Conservation (phyloP, 2,888 invertebrate species). For the Mermis nigrescens region DNA sequence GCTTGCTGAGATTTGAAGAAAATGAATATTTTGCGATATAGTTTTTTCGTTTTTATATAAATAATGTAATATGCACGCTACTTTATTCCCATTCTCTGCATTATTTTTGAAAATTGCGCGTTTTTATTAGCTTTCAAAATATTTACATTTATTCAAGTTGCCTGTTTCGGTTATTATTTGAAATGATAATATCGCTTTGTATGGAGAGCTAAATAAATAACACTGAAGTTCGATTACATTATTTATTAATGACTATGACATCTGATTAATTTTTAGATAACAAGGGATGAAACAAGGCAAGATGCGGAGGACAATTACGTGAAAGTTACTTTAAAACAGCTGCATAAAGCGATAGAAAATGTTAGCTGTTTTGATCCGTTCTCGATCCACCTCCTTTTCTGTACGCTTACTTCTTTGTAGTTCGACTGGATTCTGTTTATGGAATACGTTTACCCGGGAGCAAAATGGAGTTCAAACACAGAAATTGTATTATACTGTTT, state of each 20-base stretch:
- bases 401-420: slow-evolving; percentile 14
- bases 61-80: too few species aligned
- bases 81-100: too few species aligned
- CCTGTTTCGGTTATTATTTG: too few species aligned
- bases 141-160: too few species aligned
- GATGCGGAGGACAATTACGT: slow-evolving; percentile 10
- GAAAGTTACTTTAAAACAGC: not conserved
- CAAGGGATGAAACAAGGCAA: not conserved
- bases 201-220: too few species aligned
- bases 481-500: slow-evolving; percentile 34
- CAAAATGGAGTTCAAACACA: slow-evolving; percentile 20
- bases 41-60: too few species aligned
- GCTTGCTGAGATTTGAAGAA: too few species aligned
- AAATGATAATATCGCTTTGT: too few species aligned
- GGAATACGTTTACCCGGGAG: slow-evolving; percentile 26
- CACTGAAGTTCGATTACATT: too few species aligned
- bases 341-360: not conserved
- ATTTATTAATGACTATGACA: too few species aligned
- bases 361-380: slow-evolving; percentile 9
- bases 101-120: not conserved
- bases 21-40: too few species aligned
- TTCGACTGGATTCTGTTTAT: slow-evolving; percentile 29
- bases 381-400: slow-evolving; percentile 11
- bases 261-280: not conserved
- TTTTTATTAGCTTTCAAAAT: not conserved